Base-by-base conservation (phyloP, 2,888 invertebrate species). In the Taphrorychus bicolor region DNA sequence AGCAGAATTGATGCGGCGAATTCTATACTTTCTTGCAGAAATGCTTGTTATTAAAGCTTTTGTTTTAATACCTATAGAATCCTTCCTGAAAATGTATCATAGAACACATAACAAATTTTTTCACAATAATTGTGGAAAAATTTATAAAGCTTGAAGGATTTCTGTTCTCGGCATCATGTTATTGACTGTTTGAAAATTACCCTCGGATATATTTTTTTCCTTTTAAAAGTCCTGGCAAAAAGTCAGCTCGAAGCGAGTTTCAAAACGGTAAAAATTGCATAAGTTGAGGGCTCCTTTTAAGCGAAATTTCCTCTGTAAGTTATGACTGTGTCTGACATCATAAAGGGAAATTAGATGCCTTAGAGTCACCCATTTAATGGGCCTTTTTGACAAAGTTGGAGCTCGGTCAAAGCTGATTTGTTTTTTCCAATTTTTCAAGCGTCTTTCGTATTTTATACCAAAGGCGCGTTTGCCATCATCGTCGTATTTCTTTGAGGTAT, bases 331-430 rank as follows among this genome's bases (percentile, higher is more conserved):
- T 73, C 73, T 74, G 75, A 74, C 76, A 72, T 72, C 73, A 71
- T 74, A 72, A 69, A 69, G 71, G 72, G 72, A 74, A 76, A 73
- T 71, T 72, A 73, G 74, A 76, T 76, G 76, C 76, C 74, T 75
- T 68, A 71, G 73, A 76, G 76, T 71, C 73, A 75, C 75, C 76
- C 77, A 73, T 74, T 76, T 76, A 72, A 66, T 70, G 59, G 58
- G 62, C 68, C 70, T 64, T 66, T 70, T 71, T 67, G 71, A 67
- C 70, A 69, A 66, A 67, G 71, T 69, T 70, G 66, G 68, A 71
- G 70, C 62, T 57, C 67, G 69, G 69, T 65, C 67, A 62, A 61
- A 69, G 71, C 62, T 66, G 70, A 72, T 69, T 71, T 59, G 41
- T 40, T 59, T 16, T 32, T 11, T 32, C 3, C 18, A 19, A 59